Evolutionary conservation across 1,140 invertebrate genomes (phyloP), one percentile per base, ranked within the genome.

Genomic region (Procambarus virginalis): DNA sequence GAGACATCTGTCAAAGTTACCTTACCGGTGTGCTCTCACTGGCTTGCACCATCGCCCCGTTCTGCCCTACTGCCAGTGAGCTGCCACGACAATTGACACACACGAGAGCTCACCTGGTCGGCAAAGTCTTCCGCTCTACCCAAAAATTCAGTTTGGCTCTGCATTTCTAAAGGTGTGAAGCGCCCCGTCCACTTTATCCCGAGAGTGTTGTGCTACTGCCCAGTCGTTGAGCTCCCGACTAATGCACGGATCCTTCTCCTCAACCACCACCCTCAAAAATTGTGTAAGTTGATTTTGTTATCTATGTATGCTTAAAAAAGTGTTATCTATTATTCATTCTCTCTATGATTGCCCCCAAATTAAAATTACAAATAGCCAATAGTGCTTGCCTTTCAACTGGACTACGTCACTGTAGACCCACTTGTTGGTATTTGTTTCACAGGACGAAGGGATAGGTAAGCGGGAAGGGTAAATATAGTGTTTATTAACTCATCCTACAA

Each of bases 71-170:
- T 9, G 8, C 2, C 51, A 55, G 8, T 55, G 51, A 12, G 8
- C 51, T 9, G 2, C 51, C 51, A 9, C 2, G 51, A 8, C 51
- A 34, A 34, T 1, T 55, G 8, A 9, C 51, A 55, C 51, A 8
- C 1, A 8, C 51, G 8, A 55, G 51, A 12, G 68, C 92, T 95
- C 95, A 99, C 98, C 96, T 98, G 97, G 95, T 99, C 98, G 86
- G 97, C 98, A 93, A 98, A 95, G 94, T 99, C 98, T 95, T 99
- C 98, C 73, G 97, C 98, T 93, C 96, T 97, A 89, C 97, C 96
- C 93, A 99, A 95, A 93, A 98, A 96, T 95, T 98, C 97, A 94
- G 97, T 97, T 94, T 97, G 96, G 68, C 75, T 75, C 68, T 49
- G 68, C 83, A 84, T 84, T n/a, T 55, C 51, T 82, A n/a, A 45